Base-by-base conservation (phyloP, 2,797 vertebrate genomes). In the Clarias laeviceps region DNA sequence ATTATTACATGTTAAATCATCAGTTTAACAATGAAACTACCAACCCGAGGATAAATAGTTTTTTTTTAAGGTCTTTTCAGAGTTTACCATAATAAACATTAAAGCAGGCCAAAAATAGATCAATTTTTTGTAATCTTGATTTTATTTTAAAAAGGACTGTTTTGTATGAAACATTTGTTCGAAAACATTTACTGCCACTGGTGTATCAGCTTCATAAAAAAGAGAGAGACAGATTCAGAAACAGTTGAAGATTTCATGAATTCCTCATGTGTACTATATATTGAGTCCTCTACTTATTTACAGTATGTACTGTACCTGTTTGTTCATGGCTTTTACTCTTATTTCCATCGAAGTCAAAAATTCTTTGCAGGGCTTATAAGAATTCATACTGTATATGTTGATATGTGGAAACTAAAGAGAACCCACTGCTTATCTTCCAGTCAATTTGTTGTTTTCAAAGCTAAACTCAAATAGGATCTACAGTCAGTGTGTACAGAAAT, bases 401-500 rank as follows among this genome's bases (percentile, higher is more conserved):
- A 85, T 50, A 86, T 82, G 68, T 70, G 82, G 80, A 56, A 66
- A 78, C 82, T 77, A 87, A 88, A 66, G 18, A 66, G n/a, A 81
- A 81, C 40, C 72, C 45, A 78, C 82, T 84, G 73, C 82, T 85
- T 89, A 69, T 65, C 70, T 80, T 62, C 6, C 54, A 68, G 45
- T 83, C 73, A 54, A 54, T 12, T 50, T 59, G 66, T 83, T 37
- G 20, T 74, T 29, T 29, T 57, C 20, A 2, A 18, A 32, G 4
- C 61, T 24, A 40, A 65, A 4, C 29, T 65, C 22, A 24, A 69
- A 72, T 32, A 80, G 57, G 34, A 45, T 80, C 73, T 84, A 61
- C 24, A 64, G 64, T 86, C 59, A 80, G 29, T 85, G 57, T 88
- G 88, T 89, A 89, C 76, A 88, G 87, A 87, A 82, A 57, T 73